Base-by-base conservation (phyloP, 2,888 invertebrate species). In the Dicycla oo region DNA sequence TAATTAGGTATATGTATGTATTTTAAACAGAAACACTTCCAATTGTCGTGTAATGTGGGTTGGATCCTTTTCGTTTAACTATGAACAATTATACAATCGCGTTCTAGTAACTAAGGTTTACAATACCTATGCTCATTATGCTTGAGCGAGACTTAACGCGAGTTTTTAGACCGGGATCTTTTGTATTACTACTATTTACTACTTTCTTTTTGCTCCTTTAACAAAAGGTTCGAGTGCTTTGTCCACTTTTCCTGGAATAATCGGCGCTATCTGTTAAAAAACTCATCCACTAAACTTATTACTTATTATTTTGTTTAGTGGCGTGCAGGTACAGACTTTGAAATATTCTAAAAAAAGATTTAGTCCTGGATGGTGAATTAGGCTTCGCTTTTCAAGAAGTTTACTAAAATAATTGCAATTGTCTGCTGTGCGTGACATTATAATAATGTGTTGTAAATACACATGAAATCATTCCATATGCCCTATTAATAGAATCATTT, bases 401-500 rank as follows among this genome's bases (percentile, higher is more conserved):
- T 30, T 47, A 30, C 6, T 20, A 45, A 15, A 7, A 38, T 54
- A 26, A 40, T 23, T 40, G 30, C 6, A n/a, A 5, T 30, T 49
- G 57, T 47, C 49, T 51, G 10, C 49, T 51, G 10, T 40, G 20
- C 38, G 10, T 38, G 13, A 43, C 5, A 18, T 53, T 38, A 23
- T 20, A 20, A 20, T 43, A 68, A 69, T 20, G 8, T 20, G 1
- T 30, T 57, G n/a, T 71, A 56, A 30, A 45, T 51, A 40, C 56
- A 69, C 58, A 58, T 78, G 40, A 23, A 13, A 47, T 78, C 40
- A 70, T 78, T 11, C 13, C 30, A 56, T 49, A 23, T 49, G 23
- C 6, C 8, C 20, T 74, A 77, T 40, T 77, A 38, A 51, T 78
- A 74, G 20, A 38, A 49, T 23, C 45, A 79, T 57, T 73, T 18